Evolutionary conservation across 2,888 invertebrate species (phyloP), one percentile per base, ranked within the genome.

Genomic region (Pyrgus malvae): DNA sequence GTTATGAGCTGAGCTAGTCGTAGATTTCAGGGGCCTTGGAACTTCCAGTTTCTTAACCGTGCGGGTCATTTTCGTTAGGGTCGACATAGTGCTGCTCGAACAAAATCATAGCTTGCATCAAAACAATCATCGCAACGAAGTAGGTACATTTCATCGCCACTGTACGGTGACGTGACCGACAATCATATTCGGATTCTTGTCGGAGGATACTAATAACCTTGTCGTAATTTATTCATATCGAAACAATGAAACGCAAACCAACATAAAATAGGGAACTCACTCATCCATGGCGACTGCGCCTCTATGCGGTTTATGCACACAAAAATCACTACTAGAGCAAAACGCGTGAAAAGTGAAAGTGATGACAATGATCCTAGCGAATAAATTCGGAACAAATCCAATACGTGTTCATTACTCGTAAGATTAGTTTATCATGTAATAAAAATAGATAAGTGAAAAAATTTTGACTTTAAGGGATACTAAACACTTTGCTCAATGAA

Each of bases 11-110:
- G 88, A 83, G 74, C 92, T 91, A 66, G 92, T 92, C 64, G 92
- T 90, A 64, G 88, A 86, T 86, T 94, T 95, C 65, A 94, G 86
- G 72, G 94, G 94, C 81, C 94, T 92, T 67, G 95, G 94, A 74
- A 94, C 93, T 85, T 95, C 94, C 69, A 94, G 90, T 88, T 94
- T 94, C 83, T 94, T 94, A 58, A 93, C 92, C 70, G 93, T 92
- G 83, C 94, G 92, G 83, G 92, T 92, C 85, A 92, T 91, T 91
- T 93, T 93, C 88, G 90, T 90, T 78, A 88, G 80, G 84, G 91
- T 90, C 88, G 91, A 89, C 91, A 90, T 91, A 81, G 84, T 89
- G 87, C 85, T 87, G 70, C 44, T 48, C 63, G 70, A 74, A 71
- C 57, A 69, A 66, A 75, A 61, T 67, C 50, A 58, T 51, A 53